Conservation (phyloP, 2,113 vertebrate species). For the Nothobranchius kuhntae region DNA sequence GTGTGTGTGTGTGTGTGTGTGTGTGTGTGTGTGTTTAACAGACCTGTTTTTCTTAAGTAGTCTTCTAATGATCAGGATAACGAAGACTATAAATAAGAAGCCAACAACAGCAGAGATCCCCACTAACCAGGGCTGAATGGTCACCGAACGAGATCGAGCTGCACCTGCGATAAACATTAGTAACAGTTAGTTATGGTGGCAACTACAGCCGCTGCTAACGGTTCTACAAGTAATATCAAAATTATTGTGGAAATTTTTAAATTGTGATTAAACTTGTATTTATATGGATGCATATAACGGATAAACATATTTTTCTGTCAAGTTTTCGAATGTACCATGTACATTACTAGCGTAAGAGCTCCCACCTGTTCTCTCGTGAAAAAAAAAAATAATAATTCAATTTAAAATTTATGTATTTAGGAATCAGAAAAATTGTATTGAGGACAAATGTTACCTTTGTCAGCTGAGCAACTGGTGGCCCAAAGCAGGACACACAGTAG, state of each 20-base stretch:
- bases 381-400: too few species aligned
- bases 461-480: neutral
- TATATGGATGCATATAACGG: too few species aligned
- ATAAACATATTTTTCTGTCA: too few species aligned
- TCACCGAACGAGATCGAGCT: neutral
- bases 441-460: neutral
- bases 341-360: too few species aligned
- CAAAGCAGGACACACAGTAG: constrained; percentile 2
- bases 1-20: too few species aligned
- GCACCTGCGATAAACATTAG: neutral
- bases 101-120: constrained; percentile 80
- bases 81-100: constrained; percentile 86
- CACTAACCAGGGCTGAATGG: constrained; percentile 82
- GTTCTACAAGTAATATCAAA: neutral
- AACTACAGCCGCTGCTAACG: too few species aligned
- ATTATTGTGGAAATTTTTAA: too few species aligned
- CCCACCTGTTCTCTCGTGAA: too few species aligned
- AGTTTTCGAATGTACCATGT: too few species aligned
- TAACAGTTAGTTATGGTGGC: neutral
- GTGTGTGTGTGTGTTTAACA: neutral
- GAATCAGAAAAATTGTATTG: too few species aligned
- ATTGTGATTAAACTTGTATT: too few species aligned
- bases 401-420: neutral
- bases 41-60: constrained; percentile 71
- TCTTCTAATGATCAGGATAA: constrained; percentile 76